These are phyloP conservation scores for Cyclophora albipunctata DNA, from an alignment of 2,888 invertebrate genomes.

Conservation along the genomic window DNA sequence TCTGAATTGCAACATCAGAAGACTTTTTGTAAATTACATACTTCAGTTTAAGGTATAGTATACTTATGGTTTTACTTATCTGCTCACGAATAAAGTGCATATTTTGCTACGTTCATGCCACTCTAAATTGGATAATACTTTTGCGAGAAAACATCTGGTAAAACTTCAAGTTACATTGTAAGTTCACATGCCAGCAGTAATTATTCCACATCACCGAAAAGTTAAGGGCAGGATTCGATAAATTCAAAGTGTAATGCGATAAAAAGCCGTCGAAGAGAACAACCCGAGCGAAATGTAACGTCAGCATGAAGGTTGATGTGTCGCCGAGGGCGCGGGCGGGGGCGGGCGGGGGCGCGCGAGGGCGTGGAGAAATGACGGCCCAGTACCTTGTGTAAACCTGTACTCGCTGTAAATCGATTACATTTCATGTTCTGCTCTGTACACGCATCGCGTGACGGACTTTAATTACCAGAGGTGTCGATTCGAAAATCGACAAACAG, in stretches of 20 bases:
- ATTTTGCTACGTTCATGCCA: no score
- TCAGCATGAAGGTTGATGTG: slow-evolving; percentile 49
- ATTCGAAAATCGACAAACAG: slow-evolving; percentile 61
- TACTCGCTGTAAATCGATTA: slow-evolving; percentile 59
- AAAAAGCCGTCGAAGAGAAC: slow-evolving; percentile 46
- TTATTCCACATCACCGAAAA: slow-evolving; percentile 64
- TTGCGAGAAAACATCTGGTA: no score
- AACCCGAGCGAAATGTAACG: slow-evolving; percentile 52
- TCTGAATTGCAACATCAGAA: no score
- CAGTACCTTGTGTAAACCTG: slow-evolving; percentile 47
- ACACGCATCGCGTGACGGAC: slow-evolving; percentile 61
- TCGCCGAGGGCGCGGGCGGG: slow-evolving; percentile 36
- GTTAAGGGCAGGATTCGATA: slow-evolving; percentile 60
- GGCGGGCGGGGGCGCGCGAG: slow-evolving; percentile 26
- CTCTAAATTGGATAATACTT: no score
- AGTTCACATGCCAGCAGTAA: slow-evolving; percentile 50
- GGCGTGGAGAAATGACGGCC: slow-evolving; percentile 49
- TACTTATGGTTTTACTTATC: no score
- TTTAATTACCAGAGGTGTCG: slow-evolving; percentile 70
- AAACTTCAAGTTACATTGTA: slow-evolving; percentile 4
- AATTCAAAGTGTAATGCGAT: slow-evolving; percentile 46
- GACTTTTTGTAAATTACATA: no score
- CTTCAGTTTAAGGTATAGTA: no score
- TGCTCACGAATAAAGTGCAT: no score
- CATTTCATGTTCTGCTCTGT: slow-evolving; percentile 47